These are phyloP conservation scores for Leptura quadrifasciata DNA, from an alignment of 2,888 invertebrate genomes.

Conservation along the genomic window DNA sequence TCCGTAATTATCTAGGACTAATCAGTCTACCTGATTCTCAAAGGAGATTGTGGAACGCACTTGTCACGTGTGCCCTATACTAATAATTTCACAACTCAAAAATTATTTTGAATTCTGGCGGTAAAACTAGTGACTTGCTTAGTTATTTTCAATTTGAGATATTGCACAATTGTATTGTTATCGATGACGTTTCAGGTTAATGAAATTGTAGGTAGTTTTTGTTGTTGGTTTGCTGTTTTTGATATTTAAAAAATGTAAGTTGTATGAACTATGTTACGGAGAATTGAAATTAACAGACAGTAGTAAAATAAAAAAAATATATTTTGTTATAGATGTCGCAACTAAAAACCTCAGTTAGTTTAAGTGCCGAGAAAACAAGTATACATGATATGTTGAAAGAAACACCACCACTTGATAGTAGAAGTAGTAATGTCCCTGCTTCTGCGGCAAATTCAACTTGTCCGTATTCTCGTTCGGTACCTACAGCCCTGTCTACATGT, in stretches of 20 bases:
- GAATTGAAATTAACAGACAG: not conserved
- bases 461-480: constrained; percentile 82
- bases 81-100: not conserved
- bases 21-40: too few relatives aligned
- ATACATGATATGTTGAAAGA: constrained; percentile 93
- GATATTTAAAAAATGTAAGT: constrained; percentile 42
- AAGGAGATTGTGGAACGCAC: too few relatives aligned
- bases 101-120: constrained; percentile 5
- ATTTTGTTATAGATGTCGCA: constrained; percentile 66
- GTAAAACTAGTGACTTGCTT: not conserved
- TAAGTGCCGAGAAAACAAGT: constrained; percentile 78
- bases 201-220: constrained; percentile 43
- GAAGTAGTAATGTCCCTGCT: constrained; percentile 84
- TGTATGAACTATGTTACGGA: not conserved
- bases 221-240: constrained; percentile 43
- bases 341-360: constrained; percentile 68
- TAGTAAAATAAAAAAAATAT: not conserved
- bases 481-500: constrained; percentile 77
- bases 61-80: too few relatives aligned
- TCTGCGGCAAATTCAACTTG: constrained; percentile 82
- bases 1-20: too few relatives aligned
- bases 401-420: constrained; percentile 86
- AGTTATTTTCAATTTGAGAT: not conserved
- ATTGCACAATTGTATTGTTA: constrained; percentile 21
- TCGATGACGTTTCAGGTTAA: constrained; percentile 44